Evolutionary conservation across 2,888 invertebrate genomes (phyloP), one percentile per base, ranked within the genome.

Genomic region (Drosophila tripunctata): DNA sequence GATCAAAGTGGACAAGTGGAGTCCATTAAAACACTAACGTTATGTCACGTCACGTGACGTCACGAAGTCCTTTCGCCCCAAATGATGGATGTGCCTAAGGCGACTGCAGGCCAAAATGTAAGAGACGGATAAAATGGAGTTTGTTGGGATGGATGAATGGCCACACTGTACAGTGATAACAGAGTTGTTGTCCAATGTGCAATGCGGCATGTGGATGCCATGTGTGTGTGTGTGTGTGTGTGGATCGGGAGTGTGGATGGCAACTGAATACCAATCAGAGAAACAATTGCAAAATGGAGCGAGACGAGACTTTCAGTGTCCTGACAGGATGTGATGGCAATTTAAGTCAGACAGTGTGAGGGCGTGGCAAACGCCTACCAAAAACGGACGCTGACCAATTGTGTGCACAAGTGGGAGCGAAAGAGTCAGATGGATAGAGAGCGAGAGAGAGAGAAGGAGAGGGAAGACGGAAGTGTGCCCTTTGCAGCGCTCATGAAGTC

Each of bases 401-500:
- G 70, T 52, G 27, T 22, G 56, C 55, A 35, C 8, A 40, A 35
- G 6, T 27, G 7, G n/a, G 27, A 12, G 10, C 21, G 2, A 12
- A 15, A 15, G 48, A 7, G 15, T 2, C 10, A 2, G 30, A 10
- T 7, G 5, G n/a, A 3, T 19, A 15, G 15, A 8, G 3, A 6
- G 8, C 24, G 3, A 1, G 14, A 21, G 38, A n/a, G 15, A 36
- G 67, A 5, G 40, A 8, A 48, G 7, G 27, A 17, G 63, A 14
- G 33, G 14, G 65, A 57, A 63, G 63, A 55, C 74, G 88, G 88
- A 88, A 81, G 89, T 86, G 71, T 67, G 81, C 58, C 84, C 84
- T 75, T 61, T 79, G 87, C 81, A 80, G 71, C 84, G 87, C 89
- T 89, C 90, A 90, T 89, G 89, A 89, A 89, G 90, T 90, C 89